Percentiles rank a stretch among this genome's conserved stretches.
phyloP scores from a whole-genome alignment of 2,888 invertebrate genomes.

The Caradrina kadenii region DNA sequence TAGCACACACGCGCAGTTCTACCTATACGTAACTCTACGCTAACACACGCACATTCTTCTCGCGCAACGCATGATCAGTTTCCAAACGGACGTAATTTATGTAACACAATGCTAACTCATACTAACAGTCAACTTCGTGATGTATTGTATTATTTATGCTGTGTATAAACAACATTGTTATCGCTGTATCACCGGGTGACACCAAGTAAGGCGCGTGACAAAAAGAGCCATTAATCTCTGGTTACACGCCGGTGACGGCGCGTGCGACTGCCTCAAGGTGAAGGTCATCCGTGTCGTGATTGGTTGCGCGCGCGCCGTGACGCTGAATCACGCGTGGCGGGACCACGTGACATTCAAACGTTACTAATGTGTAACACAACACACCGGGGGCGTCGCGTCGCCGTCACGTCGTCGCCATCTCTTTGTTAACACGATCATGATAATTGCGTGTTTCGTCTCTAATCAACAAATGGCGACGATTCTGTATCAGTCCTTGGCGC shows the following conservation, averaged over 20 bases:
- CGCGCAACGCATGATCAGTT: conserved; percentile 15
- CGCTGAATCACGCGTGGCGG: conserved; percentile 63
- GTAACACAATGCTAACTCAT: conserved; percentile 23
- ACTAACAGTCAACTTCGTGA: conserved; percentile 34
- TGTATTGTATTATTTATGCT: conserved; percentile 51
- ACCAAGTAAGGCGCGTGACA: conserved; percentile 78
- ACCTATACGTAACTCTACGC: conserved; percentile 11
- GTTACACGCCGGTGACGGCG: conserved; percentile 80
- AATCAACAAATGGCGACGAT: conserved; percentile 28
- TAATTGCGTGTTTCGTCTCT: conserved; percentile 40
- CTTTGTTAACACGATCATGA: conserved; percentile 48
- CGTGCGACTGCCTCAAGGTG: conserved; percentile 73
- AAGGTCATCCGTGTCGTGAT: conserved; percentile 69
- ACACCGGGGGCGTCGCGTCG: neutral
- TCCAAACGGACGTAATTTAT: conserved; percentile 13
- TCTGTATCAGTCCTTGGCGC: conserved; percentile 34
- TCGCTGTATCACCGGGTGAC: conserved; percentile 60
- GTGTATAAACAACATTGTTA: conserved; percentile 59
- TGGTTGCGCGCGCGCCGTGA: conserved; percentile 61
- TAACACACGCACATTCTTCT: conserved; percentile 6
- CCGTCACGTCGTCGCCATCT: conserved; percentile 27
- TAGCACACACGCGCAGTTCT: conserved; percentile 26
- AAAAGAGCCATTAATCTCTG: conserved; percentile 80
- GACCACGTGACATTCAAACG: conserved; percentile 65
- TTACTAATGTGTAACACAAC: conserved; percentile 47